Evolutionary conservation across 64 coral and sea anemone species (phyloP).

Genomic region (Dendrophyllia cribrosa): DNA sequence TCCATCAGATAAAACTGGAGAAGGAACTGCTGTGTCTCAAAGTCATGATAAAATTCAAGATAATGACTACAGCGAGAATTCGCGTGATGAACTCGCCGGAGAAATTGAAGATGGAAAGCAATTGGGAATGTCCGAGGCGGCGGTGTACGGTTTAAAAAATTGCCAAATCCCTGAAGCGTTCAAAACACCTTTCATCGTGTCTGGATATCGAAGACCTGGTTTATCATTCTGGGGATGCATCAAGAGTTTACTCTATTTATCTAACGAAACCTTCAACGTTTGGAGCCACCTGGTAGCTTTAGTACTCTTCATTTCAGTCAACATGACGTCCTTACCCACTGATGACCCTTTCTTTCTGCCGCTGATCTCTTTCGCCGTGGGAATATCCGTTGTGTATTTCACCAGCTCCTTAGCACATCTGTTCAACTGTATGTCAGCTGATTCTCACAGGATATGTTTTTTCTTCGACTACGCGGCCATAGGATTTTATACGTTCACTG

Average conservation of each 20-base stretch:
- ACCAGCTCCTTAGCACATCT: constrained; percentile 81
- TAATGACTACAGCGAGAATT: not conserved
- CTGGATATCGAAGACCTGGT: constrained; percentile 91
- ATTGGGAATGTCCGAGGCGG: not conserved
- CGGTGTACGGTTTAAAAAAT: constrained; percentile 29
- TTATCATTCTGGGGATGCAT: constrained; percentile 80
- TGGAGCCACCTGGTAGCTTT: constrained; percentile 95
- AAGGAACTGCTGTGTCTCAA: not conserved
- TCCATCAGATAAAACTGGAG: not conserved
- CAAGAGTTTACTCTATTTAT: constrained; percentile 66
- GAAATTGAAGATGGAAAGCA: not conserved
- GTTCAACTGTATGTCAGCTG: constrained; percentile 87
- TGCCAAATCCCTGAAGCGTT: constrained; percentile 67
- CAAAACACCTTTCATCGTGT: constrained; percentile 80
- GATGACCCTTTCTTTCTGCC: constrained; percentile 72
- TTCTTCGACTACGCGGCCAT: constrained; percentile 83
- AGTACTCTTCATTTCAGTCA: constrained; percentile 59
- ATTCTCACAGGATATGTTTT: constrained; percentile 81
- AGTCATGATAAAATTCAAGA: not conserved
- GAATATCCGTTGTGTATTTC: constrained; percentile 76
- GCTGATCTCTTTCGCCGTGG: constrained; percentile 76
- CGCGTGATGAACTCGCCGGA: not conserved
- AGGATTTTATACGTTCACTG: constrained; percentile 56
- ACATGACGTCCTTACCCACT: constrained; percentile 54
- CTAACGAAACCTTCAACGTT: constrained; percentile 91